Conservation (phyloP, 2,113 vertebrate genomes). For the Pleuronectes platessa region DNA sequence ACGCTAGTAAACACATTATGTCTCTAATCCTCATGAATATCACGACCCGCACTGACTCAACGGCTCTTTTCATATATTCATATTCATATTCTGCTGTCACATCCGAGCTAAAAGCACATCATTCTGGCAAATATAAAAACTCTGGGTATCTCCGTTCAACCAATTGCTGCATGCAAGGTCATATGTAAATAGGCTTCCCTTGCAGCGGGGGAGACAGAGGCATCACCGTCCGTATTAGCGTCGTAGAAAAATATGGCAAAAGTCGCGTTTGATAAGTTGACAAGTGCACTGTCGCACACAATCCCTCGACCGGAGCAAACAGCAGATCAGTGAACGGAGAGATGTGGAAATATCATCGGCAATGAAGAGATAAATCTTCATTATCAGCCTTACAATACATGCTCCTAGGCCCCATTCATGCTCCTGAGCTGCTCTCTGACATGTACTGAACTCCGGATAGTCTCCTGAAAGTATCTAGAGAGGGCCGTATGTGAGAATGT, state of each 20-base stretch:
- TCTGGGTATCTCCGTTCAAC: constrained; percentile 43
- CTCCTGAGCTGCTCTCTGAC: background rate
- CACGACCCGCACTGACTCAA: constrained; percentile 58
- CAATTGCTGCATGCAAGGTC: constrained; percentile 76
- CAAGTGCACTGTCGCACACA: background rate
- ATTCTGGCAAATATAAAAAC: constrained; percentile 70
- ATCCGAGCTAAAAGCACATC: constrained; percentile 72
- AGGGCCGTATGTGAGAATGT: too few species aligned
- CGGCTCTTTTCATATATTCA: constrained; percentile 57
- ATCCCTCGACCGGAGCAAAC: constrained; percentile 23
- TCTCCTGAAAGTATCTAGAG: too few species aligned
- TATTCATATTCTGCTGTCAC: constrained; percentile 72
- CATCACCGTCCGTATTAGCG: constrained; percentile 58
- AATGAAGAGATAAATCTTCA: constrained; percentile 40
- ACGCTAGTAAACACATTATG: constrained; percentile 65
- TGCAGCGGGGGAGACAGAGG: constrained; percentile 50
- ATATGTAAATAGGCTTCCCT: constrained; percentile 77
- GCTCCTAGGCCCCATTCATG: background rate
- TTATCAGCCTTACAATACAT: constrained; percentile 11
- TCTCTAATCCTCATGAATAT: constrained; percentile 69
- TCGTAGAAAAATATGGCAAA: constrained; percentile 51
- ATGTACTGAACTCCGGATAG: too few species aligned
- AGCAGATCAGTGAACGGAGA: constrained; percentile 8
- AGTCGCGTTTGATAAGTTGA: constrained; percentile 67
- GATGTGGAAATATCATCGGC: constrained; percentile 15